Base-by-base conservation (phyloP, 2,797 vertebrate species). In the Acanthornis magna region DNA sequence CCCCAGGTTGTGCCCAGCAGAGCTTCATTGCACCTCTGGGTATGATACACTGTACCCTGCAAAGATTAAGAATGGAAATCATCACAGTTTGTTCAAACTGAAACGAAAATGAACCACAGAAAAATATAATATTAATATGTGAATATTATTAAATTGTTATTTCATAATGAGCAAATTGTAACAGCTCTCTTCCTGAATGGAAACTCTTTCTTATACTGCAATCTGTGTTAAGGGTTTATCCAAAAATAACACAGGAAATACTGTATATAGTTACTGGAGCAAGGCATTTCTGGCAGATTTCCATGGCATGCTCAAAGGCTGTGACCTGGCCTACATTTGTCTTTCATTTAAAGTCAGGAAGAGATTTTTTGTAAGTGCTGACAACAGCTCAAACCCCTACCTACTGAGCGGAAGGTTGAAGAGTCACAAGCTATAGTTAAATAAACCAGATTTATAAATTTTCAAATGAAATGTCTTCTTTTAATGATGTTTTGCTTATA, bases 201-300 rank as follows among this genome's bases (percentile, higher is more conserved):
- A 71, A 85, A 65, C 61, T 13, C 61, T 13, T 53, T 84, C 83
- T 91, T 73, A 22, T 54, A 38, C 47, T 60, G 47, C 74, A 80
- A 21, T 82, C 65, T 94, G 53, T 65, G 47, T 54, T 67, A 86
- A 87, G 61, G 18, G 20, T 74, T 93, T 79, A 68, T 85, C 83
- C 74, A 91, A 91, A 93, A 91, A 86, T 85, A 95, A 85, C 71
- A 88, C 85, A 94, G 93, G 84, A 94, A 95, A 87, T 77, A 43
- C 60, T 91, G 62, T 23, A 77, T 65, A 40, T n/a, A 58, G 53
- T 93, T 84, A 65, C 63, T 87, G 74, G 74, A 91, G 54, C 42
- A 72, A 88, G 65, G 36, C 36, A 17, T 77, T 87, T 90, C 57
- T 94, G 89, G 80, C 91, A 95, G 42, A 54, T 55, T 71, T 82